Evolutionary conservation across 2,113 vertebrate genomes (phyloP), one percentile per base, ranked within the genome.

Genomic region (Rhea americana): DNA sequence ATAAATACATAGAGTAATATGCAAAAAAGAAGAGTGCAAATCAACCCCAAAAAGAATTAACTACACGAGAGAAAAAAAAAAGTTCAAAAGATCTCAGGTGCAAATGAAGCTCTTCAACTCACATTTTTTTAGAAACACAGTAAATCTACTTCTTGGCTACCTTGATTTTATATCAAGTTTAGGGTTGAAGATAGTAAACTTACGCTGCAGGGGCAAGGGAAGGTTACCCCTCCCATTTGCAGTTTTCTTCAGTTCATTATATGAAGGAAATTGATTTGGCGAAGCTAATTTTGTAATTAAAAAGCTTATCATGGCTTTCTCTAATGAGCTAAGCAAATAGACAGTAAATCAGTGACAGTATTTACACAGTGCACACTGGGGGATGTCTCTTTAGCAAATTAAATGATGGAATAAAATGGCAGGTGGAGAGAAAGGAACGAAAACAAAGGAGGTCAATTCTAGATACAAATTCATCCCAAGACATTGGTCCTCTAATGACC

Each of bases 271-370:
- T 97, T 98, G 97, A 98, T 98, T 98, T 96, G 94, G 96, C 30
- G 73, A 95, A 96, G 93, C 94, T 98, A 98, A 98, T 98, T 98
- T 98, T 97, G 96, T 98, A 98, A 98, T 98, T 98, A 98, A 98
- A 98, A 98, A 98, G 97, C 97, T 98, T 98, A 98, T 97, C 98
- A 97, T 97, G 94, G 96, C 93, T 98, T 97, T 97, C 95, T 95
- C 91, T 98, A 98, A 98, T 97, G 97, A 98, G 97, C 93, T 97
- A 96, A 98, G 96, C 96, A 98, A 98, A 97, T 96, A 98, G 96
- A 95, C 97, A 97, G 95, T 97, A 98, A 98, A 98, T 98, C 96
- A 97, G 97, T 96, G 97, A 97, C 93, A 98, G 98, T 97, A 98
- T 98, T 98, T 98, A 98, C 96, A 94, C 55, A 94, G 88, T 18